Percentiles rank a stretch among this genome's conserved stretches.
Evolutionary conservation across 2,797 vertebrate genomes (phyloP).

Genomic region (Glyptemys insculpta): DNA sequence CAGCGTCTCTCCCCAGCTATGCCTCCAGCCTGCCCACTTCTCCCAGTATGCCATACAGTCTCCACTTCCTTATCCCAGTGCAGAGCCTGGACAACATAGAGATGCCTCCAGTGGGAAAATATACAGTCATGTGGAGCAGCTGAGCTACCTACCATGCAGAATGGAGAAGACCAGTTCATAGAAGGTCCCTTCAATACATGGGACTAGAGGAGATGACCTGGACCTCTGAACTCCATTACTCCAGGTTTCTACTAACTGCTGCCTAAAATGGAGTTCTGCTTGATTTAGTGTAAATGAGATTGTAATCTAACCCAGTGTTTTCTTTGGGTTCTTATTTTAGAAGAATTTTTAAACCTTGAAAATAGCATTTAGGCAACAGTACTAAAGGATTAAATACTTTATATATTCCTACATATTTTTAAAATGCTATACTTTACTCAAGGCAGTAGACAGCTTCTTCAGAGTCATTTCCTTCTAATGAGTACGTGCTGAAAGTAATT

Average conservation of each 20-base stretch:
- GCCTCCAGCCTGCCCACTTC: not conserved
- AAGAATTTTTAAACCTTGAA: not conserved
- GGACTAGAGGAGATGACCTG: not conserved
- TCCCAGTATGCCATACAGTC: not conserved
- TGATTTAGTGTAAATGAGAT: not conserved
- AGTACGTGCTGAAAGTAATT: slow-evolving; percentile 67
- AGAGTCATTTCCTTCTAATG: slow-evolving; percentile 66
- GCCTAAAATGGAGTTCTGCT: not conserved
- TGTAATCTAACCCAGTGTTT: not conserved
- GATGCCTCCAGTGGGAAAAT: not conserved
- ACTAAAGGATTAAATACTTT: slow-evolving; percentile 40
- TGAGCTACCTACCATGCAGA: not conserved
- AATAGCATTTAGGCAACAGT: slow-evolving; percentile 10
- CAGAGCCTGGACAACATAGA: not conserved
- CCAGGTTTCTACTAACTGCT: not conserved
- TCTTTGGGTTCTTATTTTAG: not conserved
- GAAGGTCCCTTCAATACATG: not conserved
- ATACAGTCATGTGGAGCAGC: not conserved
- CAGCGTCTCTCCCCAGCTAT: not conserved
- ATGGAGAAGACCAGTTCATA: not conserved
- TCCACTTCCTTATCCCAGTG: not conserved
- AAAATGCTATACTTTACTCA: slow-evolving; percentile 46
- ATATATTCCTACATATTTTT: slow-evolving; percentile 22
- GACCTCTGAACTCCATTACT: not conserved
- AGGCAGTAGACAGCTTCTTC: slow-evolving; percentile 58